These are phyloP conservation scores for Alcis repandata DNA, from an alignment of 2,888 invertebrate genomes.

Conservation along the genomic window DNA sequence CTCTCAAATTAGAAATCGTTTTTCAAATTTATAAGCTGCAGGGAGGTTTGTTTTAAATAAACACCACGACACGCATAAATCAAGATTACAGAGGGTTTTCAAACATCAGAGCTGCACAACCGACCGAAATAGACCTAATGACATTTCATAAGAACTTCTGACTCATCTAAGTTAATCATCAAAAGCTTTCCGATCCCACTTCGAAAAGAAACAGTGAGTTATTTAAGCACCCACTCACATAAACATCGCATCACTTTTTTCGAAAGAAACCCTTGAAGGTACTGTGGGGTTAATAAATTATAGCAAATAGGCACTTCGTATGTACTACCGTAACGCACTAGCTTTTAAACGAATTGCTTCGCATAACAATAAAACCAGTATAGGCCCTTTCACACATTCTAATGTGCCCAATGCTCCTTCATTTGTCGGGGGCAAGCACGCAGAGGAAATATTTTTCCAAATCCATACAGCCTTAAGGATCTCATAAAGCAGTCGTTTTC, in stretches of 20 bases:
- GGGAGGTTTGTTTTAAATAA: constrained; percentile 53
- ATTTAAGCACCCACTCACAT: constrained; percentile 54
- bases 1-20: constrained; percentile 49
- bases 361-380: constrained; percentile 85
- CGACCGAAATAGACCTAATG: constrained; percentile 56
- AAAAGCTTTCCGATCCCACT: constrained; percentile 36
- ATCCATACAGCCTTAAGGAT: constrained; percentile 87
- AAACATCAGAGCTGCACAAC: constrained; percentile 59
- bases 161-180: constrained; percentile 37
- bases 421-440: constrained; percentile 85
- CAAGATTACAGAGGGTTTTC: constrained; percentile 65
- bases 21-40: constrained; percentile 40
- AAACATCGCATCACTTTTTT: constrained; percentile 67
- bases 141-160: constrained; percentile 47
- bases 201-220: constrained; percentile 39
- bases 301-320: constrained; percentile 82
- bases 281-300: constrained; percentile 77
- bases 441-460: constrained; percentile 86
- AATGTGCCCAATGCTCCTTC: constrained; percentile 84
- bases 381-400: constrained; percentile 85
- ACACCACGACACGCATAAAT: constrained; percentile 57
- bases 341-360: constrained; percentile 86
- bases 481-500: constrained; percentile 86
- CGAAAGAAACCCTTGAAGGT: constrained; percentile 61
- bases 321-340: constrained; percentile 79